Evolutionary conservation across 2,797 vertebrate genomes (phyloP).

Genomic region (Xiphophorus birchmanni): DNA sequence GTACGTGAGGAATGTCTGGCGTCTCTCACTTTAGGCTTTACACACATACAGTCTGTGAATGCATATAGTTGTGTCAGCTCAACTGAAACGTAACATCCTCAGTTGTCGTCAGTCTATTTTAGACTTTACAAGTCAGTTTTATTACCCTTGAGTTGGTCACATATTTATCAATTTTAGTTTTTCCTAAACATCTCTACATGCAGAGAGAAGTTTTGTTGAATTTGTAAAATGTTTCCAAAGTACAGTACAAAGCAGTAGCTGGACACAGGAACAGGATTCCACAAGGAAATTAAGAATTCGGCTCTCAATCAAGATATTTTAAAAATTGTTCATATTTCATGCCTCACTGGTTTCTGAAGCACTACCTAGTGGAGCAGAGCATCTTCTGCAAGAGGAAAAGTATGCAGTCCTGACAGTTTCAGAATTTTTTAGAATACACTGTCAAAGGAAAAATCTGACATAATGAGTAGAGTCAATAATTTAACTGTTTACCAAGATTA

Average conservation of each 20-base stretch:
- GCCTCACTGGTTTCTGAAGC: background rate
- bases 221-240: background rate
- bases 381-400: background rate
- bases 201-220: background rate
- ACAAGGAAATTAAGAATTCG: background rate
- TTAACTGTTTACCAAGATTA: background rate
- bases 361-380: background rate
- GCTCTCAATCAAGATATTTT: background rate
- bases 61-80: constrained; percentile 22
- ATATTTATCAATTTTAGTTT: background rate
- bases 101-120: constrained; percentile 4
- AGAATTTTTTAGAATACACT: background rate
- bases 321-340: background rate
- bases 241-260: background rate
- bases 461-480: background rate
- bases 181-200: background rate
- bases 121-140: background rate
- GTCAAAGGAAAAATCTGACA: background rate
- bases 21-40: constrained; percentile 36
- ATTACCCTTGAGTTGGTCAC: background rate
- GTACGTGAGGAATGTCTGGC: constrained; percentile 44
- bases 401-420: background rate
- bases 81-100: background rate
- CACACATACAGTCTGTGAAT: constrained; percentile 16
- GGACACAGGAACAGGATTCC: background rate